Percentiles rank a stretch among this genome's conserved stretches.
Conservation (phyloP, 2,113 vertebrate genomes). For the Sorex fumeus region DNA sequence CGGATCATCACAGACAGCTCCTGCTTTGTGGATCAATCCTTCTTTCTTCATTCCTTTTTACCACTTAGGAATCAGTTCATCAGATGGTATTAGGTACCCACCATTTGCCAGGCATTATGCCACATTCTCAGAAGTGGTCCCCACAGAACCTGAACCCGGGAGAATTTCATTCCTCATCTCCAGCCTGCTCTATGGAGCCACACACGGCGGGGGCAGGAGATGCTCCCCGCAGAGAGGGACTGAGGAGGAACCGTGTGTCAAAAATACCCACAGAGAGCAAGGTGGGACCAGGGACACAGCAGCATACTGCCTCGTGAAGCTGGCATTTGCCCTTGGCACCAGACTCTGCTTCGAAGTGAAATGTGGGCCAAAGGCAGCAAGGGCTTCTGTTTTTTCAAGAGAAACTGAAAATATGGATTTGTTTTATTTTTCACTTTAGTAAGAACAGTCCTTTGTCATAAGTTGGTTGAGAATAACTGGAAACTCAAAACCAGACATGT, state of each 20-base stretch:
- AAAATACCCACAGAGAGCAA: constrained; percentile 8
- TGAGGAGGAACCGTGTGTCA: background rate
- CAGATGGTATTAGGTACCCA: constrained; percentile 33
- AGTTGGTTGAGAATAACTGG: background rate
- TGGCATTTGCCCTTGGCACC: constrained; percentile 23
- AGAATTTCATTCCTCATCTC: background rate
- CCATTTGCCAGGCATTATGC: constrained; percentile 13
- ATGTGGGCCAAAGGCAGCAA: constrained; percentile 5
- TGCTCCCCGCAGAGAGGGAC: background rate
- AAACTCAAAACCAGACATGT: constrained; percentile 4
- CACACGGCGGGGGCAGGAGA: background rate
- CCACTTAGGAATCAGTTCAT: background rate
- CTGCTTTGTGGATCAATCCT: background rate
- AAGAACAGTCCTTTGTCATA: background rate
- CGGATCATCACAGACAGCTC: background rate
- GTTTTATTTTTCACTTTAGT: background rate
- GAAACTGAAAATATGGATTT: constrained; percentile 27
- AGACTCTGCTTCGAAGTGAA: background rate
- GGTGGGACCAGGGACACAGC: background rate
- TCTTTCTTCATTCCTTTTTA: background rate
- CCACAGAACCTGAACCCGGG: background rate
- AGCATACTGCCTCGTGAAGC: background rate
- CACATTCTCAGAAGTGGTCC: constrained; percentile 12
- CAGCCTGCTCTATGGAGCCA: background rate
- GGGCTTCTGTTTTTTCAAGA: constrained; percentile 46